A percentile compares a stretch with the other conserved stretches of the same genome.
These are phyloP conservation scores for Heterodera carotae DNA, from an alignment of 1,140 invertebrate genomes.

Conservation along the genomic window DNA sequence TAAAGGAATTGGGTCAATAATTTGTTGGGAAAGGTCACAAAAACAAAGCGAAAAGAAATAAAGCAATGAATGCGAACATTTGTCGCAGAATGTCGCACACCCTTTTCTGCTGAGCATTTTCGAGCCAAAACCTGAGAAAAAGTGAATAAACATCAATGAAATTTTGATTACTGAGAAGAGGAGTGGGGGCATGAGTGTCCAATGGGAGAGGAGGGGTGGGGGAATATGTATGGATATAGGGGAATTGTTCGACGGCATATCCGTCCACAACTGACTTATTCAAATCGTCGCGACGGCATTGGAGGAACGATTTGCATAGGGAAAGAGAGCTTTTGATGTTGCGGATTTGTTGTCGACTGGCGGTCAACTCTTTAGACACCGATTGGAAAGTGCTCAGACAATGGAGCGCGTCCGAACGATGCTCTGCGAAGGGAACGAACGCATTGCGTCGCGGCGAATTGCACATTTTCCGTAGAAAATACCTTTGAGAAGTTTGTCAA, in stretches of 20 bases:
- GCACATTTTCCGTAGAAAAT: too few relatives aligned
- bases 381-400: constrained; percentile 82
- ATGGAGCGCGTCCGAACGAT: constrained; percentile 83
- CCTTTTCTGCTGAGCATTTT: constrained; percentile 58
- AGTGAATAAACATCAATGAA: background rate
- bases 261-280: constrained; percentile 73
- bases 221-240: too few relatives aligned
- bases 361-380: constrained; percentile 71
- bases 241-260: too few relatives aligned
- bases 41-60: constrained; percentile 24
- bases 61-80: constrained; percentile 50
- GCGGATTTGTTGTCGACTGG: constrained; percentile 79
- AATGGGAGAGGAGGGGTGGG: too few relatives aligned
- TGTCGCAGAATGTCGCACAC: constrained; percentile 58
- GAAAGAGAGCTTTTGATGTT: constrained; percentile 84
- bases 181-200: too few relatives aligned
- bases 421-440: constrained; percentile 66
- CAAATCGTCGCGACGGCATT: constrained; percentile 87
- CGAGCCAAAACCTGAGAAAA: constrained; percentile 55
- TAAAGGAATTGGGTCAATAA: too few relatives aligned
- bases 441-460: too few relatives aligned
- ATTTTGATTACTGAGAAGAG: too few relatives aligned
- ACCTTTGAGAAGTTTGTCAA: constrained; percentile 82
- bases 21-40: background rate
- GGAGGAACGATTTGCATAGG: constrained; percentile 84